Evolutionary conservation across 2,797 vertebrate genomes (phyloP).

Genomic region (Parotocinclus haroldoi): DNA sequence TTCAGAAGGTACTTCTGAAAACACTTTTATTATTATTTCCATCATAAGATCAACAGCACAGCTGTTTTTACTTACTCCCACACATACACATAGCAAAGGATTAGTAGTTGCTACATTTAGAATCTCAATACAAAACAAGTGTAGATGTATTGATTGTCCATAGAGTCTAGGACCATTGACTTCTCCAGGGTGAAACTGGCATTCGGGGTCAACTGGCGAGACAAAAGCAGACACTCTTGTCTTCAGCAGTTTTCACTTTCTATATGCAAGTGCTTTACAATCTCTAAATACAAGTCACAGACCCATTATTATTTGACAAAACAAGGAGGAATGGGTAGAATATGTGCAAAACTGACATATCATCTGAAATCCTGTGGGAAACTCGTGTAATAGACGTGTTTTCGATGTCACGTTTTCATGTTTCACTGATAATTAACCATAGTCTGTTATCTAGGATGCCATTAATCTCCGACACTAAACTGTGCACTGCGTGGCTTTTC

Average conservation of each 20-base stretch:
- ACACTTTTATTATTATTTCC: slow-evolving; percentile 53
- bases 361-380: slow-evolving; percentile 15
- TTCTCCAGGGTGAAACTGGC: slow-evolving; percentile 8
- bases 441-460: slow-evolving; percentile 16
- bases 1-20: slow-evolving; percentile 14
- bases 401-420: slow-evolving; percentile 21
- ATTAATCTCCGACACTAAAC: slow-evolving; percentile 1
- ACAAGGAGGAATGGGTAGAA: neutral
- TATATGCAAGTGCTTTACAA: slow-evolving; percentile 29
- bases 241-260: slow-evolving; percentile 3
- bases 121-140: slow-evolving; percentile 40
- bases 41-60: slow-evolving; percentile 61
- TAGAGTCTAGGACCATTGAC: slow-evolving; percentile 17
- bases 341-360: slow-evolving; percentile 43
- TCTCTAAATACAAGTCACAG: slow-evolving; percentile 33
- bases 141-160: slow-evolving; percentile 30
- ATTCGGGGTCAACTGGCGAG: neutral
- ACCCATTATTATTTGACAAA: slow-evolving; percentile 10
- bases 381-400: slow-evolving; percentile 19
- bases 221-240: slow-evolving; percentile 8
- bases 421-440: slow-evolving; percentile 12
- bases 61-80: slow-evolving; percentile 57
- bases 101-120: slow-evolving; percentile 47
- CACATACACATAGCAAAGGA: slow-evolving; percentile 36
- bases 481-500: slow-evolving; percentile 13